phyloP scores from a whole-genome alignment of 2,888 invertebrate species.

The Ceratothoa steindachneri region DNA sequence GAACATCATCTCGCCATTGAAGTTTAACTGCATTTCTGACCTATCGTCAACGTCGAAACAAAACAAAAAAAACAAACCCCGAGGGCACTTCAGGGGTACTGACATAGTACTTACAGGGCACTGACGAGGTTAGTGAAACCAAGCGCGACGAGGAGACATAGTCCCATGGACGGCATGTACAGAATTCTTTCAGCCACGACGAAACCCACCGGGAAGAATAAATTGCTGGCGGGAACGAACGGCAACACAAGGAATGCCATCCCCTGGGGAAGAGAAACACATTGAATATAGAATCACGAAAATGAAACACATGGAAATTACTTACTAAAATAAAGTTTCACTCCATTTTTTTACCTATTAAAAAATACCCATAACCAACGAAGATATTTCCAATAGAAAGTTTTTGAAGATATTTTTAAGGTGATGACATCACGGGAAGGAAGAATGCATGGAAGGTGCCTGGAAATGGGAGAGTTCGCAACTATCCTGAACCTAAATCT shows the following conservation, averaged over 20 bases:
- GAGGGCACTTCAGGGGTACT: no score
- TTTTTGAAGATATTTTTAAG: no score
- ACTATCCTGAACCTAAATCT: no score
- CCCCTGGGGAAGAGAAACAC: slow-evolving; percentile 61
- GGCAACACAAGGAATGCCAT: slow-evolving; percentile 81
- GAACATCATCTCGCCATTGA: no score
- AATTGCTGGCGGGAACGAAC: slow-evolving; percentile 91
- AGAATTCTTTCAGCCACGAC: slow-evolving; percentile 92
- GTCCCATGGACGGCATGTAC: slow-evolving; percentile 97
- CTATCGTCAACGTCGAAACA: neutral
- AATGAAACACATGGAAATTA: neutral
- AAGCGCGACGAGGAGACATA: slow-evolving; percentile 84
- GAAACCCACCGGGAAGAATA: slow-evolving; percentile 96
- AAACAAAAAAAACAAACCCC: no score
- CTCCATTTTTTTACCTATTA: neutral
- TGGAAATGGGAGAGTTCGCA: no score
- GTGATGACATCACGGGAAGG: no score
- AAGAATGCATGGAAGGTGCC: no score
- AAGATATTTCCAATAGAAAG: neutral
- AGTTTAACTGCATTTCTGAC: neutral
- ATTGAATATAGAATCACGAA: no score
- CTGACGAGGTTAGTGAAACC: slow-evolving; percentile 58
- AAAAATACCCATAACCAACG: neutral
- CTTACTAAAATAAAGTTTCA: neutral
- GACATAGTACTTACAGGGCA: slow-evolving; percentile 35